Percentiles rank a stretch among this genome's conserved stretches.
Evolutionary conservation across 2,113 vertebrate genomes (phyloP).

Genomic region (Xenopus tropicalis): DNA sequence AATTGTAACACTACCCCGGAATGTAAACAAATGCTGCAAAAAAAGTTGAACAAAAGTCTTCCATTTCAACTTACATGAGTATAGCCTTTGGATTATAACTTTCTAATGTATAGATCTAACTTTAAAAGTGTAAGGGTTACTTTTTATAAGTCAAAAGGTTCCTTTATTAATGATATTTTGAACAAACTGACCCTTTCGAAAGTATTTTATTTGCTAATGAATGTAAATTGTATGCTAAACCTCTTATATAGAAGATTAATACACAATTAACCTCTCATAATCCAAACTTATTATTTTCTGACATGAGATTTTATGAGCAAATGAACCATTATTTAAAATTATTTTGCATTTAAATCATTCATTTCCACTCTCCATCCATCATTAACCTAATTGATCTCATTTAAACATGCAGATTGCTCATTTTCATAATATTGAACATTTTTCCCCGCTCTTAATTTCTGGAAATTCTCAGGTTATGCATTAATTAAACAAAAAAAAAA

Average conservation of each 20-base stretch:
- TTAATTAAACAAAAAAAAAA: slow-evolving; percentile 31
- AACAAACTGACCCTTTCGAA: slow-evolving; percentile 33
- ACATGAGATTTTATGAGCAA: slow-evolving; percentile 55
- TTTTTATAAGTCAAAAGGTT: no score
- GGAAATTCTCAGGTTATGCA: slow-evolving; percentile 27
- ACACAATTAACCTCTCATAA: slow-evolving; percentile 43
- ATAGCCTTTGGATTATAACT: no score
- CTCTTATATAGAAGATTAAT: slow-evolving; percentile 32
- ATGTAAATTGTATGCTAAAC: slow-evolving; percentile 44
- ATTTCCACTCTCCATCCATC: slow-evolving; percentile 61
- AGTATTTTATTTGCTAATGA: slow-evolving; percentile 28
- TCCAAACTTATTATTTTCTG: slow-evolving; percentile 37
- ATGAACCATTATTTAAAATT: slow-evolving; percentile 54
- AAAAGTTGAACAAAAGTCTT: no score
- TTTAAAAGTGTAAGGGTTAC: no score
- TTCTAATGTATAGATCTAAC: no score
- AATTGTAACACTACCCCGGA: no score
- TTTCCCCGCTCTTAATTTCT: slow-evolving; percentile 43
- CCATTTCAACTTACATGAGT: no score
- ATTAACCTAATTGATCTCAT: slow-evolving; percentile 63
- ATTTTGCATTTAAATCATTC: slow-evolving; percentile 58
- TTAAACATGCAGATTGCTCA: slow-evolving; percentile 55
- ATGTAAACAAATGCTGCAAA: no score
- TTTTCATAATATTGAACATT: slow-evolving; percentile 46
- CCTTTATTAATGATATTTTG: slow-evolving; percentile 10